Base-by-base conservation (phyloP, 2,113 vertebrate species). In the Macroglossus sobrinus region DNA sequence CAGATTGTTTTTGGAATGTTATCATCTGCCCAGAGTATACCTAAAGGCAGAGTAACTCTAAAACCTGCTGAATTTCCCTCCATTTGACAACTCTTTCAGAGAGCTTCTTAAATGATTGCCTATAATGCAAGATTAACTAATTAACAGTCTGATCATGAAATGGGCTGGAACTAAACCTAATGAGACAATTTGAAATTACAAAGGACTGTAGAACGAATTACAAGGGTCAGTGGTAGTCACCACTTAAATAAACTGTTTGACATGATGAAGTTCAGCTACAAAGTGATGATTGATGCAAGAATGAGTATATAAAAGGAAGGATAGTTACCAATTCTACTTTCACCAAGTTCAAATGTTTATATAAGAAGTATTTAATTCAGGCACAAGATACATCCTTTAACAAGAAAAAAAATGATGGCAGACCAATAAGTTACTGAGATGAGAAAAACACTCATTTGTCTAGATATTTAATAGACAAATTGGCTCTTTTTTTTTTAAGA, bases 161-260 rank as follows among this genome's bases (percentile, higher is more conserved):
- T 22, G 13, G 30, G 3, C 57, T 93, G 22, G 53, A 95, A 92
- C 43, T 47, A 38, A 93, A 89, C 43, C 30, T 74, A 84, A 76
- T 71, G 53, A 93, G 59, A 96, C 55, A 71, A 33, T 84, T 14
- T 9, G 45, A 96, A 84, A 95, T 87, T 78, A 28, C 63, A 72
- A 88, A 96, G 66, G 68, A 66, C 22, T 30, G 7, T 53, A 35
- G 38, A 95, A 96, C 79, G 86, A 91, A 94, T 94, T 69, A 86
- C 43, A 59, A 93, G 57, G 24, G 82, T 92, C 78, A 93, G 0
- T 68, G 64, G 55, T 40, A 75, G 59, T 75, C 43, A 61, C 40
- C 28, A 66, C 57, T 90, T 71, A 93, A 81, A 64, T 24, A 19
- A 92, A 84, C 40, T 43, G 40, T 63, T 93, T 89, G 64, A 72